Base-by-base conservation (phyloP, 2,797 vertebrate genomes). In the Botia kubotai region DNA sequence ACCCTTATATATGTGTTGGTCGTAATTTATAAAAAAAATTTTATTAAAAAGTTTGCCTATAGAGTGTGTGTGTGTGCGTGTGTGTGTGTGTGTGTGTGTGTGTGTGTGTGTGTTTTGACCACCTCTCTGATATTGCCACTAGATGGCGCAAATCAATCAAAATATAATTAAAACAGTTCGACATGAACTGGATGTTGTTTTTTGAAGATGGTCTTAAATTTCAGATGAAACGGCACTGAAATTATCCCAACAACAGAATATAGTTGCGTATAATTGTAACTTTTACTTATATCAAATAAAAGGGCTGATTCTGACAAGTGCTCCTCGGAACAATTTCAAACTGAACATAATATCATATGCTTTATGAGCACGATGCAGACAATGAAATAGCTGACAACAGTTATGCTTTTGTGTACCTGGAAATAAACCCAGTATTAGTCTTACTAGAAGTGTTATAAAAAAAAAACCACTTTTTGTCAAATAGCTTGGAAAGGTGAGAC, bases 141-240 rank as follows among this genome's bases (percentile, higher is more conserved):
- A 68, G 75, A 77, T 77, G 75, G 75, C 63, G 75, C 65, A 57
- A 57, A 68, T n/a, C 19, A 17, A 55, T 21, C 3, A 68, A 13
- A 77, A 67, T 14, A 16, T 10, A 33, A 17, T 16, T 70, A 19
- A 4, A 62, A 16, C 6, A 36, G 17, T 23, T 36, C 6, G 8
- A 65, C 29, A 23, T 65, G 33, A 53, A 53, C 4, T 17, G 4
- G 3, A 16, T 0, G 1, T 33, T 33, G 33, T 33, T 17, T 5
- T 5, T 53, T 4, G 5, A 53, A 16, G 14, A 16, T 17, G 16
- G 14, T 53, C 16, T 53, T 2, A 7, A 53, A 53, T 4, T 6
- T 53, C 4, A 17, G 16, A 14, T n/a, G 3, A 5, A 17, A 53
- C n/a, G 14, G 33, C 8, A 17, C 50, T 16, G 16, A 52, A 3